These are phyloP conservation scores for Phalacrocorax pelagicus DNA, from an alignment of 2,113 vertebrate genomes.

Conservation along the genomic window DNA sequence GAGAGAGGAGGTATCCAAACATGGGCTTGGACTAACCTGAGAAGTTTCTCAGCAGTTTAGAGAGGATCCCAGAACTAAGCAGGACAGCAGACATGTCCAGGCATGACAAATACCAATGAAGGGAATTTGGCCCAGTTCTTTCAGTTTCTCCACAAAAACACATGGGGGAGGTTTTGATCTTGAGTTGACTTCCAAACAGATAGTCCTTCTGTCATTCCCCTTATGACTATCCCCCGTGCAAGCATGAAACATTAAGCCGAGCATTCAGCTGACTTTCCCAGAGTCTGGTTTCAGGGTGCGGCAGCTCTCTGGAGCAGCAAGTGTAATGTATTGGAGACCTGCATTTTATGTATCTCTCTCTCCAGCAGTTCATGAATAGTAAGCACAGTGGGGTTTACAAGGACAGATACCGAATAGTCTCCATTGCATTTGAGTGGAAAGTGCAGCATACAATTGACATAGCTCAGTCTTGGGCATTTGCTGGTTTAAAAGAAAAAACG, in stretches of 20 bases:
- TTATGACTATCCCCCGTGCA: not conserved
- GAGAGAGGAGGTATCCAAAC: not conserved
- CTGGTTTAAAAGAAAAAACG: constrained; percentile 73
- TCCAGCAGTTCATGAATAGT: constrained; percentile 59
- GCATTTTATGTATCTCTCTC: not conserved
- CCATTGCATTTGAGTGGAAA: constrained; percentile 33
- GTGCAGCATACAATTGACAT: constrained; percentile 41
- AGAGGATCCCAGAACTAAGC: not conserved
- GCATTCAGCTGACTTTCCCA: not conserved
- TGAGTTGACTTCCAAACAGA: not conserved
- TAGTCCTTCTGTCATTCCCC: not conserved
- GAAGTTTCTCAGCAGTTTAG: not conserved
- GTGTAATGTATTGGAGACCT: not conserved
- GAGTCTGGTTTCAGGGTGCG: not conserved
- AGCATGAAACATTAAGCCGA: not conserved
- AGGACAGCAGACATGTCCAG: not conserved
- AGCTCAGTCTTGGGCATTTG: constrained; percentile 55
- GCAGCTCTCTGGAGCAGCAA: not conserved
- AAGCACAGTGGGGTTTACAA: constrained; percentile 59
- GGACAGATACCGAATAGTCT: constrained; percentile 42
- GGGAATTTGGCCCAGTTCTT: not conserved
- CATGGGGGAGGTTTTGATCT: not conserved
- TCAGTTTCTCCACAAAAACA: not conserved
- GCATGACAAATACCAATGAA: not conserved
- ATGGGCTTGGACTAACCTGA: not conserved